Conservation (phyloP, 2,113 vertebrate genomes). For the Aptenodytes forsteri region DNA sequence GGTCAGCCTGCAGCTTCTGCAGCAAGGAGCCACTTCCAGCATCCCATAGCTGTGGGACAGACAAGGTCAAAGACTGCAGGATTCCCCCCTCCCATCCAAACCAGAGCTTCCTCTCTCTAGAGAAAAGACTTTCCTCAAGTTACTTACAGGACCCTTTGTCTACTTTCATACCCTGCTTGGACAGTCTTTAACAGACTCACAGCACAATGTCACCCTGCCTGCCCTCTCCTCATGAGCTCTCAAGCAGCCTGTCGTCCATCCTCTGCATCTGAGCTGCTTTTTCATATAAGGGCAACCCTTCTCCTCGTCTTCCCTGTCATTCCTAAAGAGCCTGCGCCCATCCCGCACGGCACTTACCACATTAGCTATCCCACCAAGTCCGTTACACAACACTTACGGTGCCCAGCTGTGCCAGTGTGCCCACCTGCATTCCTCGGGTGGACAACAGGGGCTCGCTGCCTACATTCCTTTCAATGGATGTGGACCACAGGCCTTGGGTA, state of each 20-base stretch:
- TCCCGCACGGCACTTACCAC: accelerated
- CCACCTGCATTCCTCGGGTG: background rate
- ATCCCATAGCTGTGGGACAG: slow-evolving; percentile 87
- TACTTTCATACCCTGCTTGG: background rate
- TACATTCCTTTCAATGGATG: accelerated
- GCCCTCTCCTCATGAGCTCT: background rate
- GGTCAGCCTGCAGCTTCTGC: slow-evolving; percentile 87
- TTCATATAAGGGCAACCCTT: background rate
- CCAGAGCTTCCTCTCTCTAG: background rate
- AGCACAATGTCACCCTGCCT: background rate
- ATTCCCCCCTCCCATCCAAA: background rate
- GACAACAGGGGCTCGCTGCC: background rate
- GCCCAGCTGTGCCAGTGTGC: background rate
- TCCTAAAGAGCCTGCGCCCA: background rate
- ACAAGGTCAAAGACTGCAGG: background rate
- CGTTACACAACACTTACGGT: background rate
- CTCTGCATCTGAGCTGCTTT: background rate
- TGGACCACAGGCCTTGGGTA: background rate
- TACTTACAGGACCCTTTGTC: background rate
- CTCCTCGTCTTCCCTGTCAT: background rate
- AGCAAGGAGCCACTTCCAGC: slow-evolving; percentile 84
- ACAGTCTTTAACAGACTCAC: background rate
- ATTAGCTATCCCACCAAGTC: background rate
- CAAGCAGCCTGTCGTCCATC: background rate
- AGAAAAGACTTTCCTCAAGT: background rate